Evolutionary conservation across 1,140 invertebrate species (phyloP), one percentile per base, ranked within the genome.

Genomic region (Drosophila bocqueti): DNA sequence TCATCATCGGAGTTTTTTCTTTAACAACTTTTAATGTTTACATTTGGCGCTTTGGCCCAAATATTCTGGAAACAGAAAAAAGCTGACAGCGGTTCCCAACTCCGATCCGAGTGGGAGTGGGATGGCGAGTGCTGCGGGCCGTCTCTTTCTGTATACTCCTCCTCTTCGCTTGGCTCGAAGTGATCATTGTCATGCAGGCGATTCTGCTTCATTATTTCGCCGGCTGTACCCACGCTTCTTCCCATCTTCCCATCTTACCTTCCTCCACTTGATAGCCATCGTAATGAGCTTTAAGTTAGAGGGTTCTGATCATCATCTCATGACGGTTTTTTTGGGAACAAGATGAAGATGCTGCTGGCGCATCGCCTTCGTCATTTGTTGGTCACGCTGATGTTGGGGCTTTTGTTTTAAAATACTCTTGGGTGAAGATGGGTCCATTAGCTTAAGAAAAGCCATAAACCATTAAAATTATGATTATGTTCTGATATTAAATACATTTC

Each of bases 131-230:
- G 60, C 79, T 64, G 66, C 69, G 83, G 78, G 76, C 71, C 55
- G 21, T 60, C 29, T 58, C 50, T 69, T 26, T 68, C 63, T 40
- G 38, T 69, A 16, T 59, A 29, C 69, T 21, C 50, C 42, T 42
- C 40, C 40, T 57, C 43, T 57, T 36, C 31, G 36, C 18, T 65
- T 59, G 55, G 42, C 67, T 50, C 42, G 47, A 54, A 61, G 79
- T 87, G 73, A 86, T 86, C 83, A 87, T 79, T 86, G 83, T 79
- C 83, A 87, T 86, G 83, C 83, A 76, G 79, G 83, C 83, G 76
- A 86, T 86, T 86, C 83, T 72, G 83, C 81, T 85, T 83, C 83
- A 73, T 86, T 86, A 83, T 86, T 87, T 87, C 63, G 74, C 73
- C 74, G 40, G 74, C 43, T 42, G 83, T 87, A 86, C 83, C 83